Percentiles rank a stretch among this genome's conserved stretches.
These are phyloP conservation scores for Heliconius ethilla DNA, from an alignment of 2,888 invertebrate species.

Conservation along the genomic window DNA sequence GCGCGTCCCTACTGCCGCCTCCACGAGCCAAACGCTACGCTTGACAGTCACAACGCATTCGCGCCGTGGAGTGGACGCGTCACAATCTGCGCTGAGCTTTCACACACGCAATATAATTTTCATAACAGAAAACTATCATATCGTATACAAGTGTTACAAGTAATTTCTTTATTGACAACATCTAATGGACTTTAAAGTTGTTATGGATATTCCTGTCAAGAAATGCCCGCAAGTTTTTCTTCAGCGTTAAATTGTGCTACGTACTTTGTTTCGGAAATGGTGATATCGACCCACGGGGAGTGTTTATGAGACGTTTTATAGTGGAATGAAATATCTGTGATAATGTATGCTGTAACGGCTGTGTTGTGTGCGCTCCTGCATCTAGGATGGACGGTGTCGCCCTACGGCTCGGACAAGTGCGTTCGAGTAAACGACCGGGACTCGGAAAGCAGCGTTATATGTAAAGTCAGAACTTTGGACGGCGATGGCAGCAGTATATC, in stretches of 20 bases:
- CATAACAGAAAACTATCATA: constrained; percentile 68
- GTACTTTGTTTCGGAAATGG: constrained; percentile 82
- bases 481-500: constrained; percentile 85
- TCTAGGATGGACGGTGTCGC: constrained; percentile 78
- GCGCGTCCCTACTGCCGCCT: constrained; percentile 75
- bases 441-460: constrained; percentile 83
- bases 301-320: constrained; percentile 79
- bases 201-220: constrained; percentile 73
- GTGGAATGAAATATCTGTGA: constrained; percentile 81
- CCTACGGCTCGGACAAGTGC: constrained; percentile 79
- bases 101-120: constrained; percentile 75
- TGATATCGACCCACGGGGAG: constrained; percentile 81
- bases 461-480: constrained; percentile 87
- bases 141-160: constrained; percentile 58
- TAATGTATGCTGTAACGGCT: constrained; percentile 74
- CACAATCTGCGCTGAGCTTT: constrained; percentile 60
- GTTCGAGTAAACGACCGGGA: constrained; percentile 70
- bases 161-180: constrained; percentile 46
- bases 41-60: constrained; percentile 76
- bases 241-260: constrained; percentile 69
- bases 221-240: constrained; percentile 78
- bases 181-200: constrained; percentile 54
- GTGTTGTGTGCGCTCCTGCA: constrained; percentile 81
- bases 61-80: constrained; percentile 69
- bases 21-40: constrained; percentile 68